Conservation (phyloP, 2,113 vertebrate genomes). For the Sitta europaea region DNA sequence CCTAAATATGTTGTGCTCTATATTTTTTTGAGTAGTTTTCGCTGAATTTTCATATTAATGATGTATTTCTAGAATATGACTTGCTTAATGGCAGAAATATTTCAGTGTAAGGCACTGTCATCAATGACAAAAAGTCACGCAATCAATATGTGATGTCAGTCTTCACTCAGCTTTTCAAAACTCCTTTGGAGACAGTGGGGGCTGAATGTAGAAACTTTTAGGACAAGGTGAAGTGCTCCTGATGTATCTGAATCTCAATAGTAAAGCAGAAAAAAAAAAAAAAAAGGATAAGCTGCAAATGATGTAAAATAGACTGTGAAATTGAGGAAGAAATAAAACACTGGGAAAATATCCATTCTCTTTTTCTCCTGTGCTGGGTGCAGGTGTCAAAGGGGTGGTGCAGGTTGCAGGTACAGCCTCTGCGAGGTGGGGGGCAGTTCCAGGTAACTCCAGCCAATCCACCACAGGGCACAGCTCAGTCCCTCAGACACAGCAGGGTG, state of each 20-base stretch:
- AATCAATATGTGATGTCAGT: neutral
- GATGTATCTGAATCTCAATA: neutral
- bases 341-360: neutral
- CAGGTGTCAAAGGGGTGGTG: neutral
- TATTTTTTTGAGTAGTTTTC: neutral
- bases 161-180: neutral
- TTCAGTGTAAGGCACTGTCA: neutral
- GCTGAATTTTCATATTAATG: neutral
- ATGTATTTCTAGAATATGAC: neutral
- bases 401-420: too few species aligned
- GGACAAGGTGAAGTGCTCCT: neutral
- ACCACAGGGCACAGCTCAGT: fast-evolving
- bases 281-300: neutral
- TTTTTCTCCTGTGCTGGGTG: neutral
- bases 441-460: neutral
- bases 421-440: fast-evolving
- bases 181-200: neutral
- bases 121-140: neutral
- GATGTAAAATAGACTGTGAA: neutral
- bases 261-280: neutral
- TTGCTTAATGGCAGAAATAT: neutral
- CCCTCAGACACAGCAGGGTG: too few species aligned
- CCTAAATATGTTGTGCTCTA: neutral
- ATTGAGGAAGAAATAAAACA: neutral
- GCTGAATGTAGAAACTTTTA: neutral